Percentiles rank a stretch among this genome's conserved stretches.
phyloP scores from a whole-genome alignment of 37 sponge, comb jelly and placozoan genomes.

The Dysidea cf. avara region DNA sequence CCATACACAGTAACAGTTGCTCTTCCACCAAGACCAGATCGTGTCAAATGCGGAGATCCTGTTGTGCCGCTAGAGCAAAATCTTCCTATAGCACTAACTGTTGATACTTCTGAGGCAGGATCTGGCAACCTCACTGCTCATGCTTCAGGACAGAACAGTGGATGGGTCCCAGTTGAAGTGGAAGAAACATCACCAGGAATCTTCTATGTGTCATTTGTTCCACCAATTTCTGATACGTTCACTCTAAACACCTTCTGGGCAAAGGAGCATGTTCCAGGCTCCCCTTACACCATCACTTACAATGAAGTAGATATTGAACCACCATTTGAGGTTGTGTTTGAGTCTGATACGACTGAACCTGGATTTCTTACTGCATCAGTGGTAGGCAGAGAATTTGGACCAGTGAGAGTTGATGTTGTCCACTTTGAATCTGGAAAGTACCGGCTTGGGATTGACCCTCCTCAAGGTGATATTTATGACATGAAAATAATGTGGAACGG shows the following conservation, averaged over 20 bases:
- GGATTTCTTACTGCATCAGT: slow-evolving; percentile 47
- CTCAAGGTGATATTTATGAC: slow-evolving; percentile 37
- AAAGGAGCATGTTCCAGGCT: slow-evolving; percentile 25
- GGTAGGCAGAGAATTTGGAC: slow-evolving; percentile 29
- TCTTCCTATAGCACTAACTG: background rate
- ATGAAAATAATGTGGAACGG: slow-evolving; percentile 39
- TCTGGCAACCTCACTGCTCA: slow-evolving; percentile 20
- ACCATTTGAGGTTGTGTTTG: slow-evolving; percentile 22
- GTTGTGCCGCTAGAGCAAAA: slow-evolving; percentile 37
- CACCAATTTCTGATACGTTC: slow-evolving; percentile 36
- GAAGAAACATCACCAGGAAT: background rate
- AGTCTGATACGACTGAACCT: slow-evolving; percentile 31
- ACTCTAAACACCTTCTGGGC: slow-evolving; percentile 30
- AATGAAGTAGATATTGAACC: slow-evolving; percentile 40
- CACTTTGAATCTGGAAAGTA: background rate
- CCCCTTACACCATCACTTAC: slow-evolving; percentile 37
- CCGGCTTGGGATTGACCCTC: slow-evolving; percentile 41
- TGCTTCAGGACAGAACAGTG: slow-evolving; percentile 3
- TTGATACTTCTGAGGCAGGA: slow-evolving; percentile 22
- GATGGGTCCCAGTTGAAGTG: background rate
- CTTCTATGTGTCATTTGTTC: background rate
- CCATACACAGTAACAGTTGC: slow-evolving; percentile 50
- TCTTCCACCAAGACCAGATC: slow-evolving; percentile 25
- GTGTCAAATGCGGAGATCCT: slow-evolving; percentile 47
- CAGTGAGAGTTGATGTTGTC: slow-evolving; percentile 30